These are phyloP conservation scores for Anodontia alba DNA, from an alignment of 2,888 invertebrate species.

Conservation along the genomic window DNA sequence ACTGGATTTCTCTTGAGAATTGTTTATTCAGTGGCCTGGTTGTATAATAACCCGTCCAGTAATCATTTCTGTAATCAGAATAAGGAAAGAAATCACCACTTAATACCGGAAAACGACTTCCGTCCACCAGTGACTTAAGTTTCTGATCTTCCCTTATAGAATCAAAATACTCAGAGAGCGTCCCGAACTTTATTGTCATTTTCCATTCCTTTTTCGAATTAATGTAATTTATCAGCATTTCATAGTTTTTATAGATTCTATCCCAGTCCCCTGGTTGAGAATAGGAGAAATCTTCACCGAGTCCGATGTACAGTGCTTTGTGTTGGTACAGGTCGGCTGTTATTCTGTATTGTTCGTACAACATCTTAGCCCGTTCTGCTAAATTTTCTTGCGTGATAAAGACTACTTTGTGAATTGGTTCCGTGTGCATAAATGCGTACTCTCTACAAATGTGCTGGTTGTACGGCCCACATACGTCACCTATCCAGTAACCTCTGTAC, in stretches of 20 bases:
- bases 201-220: constrained; percentile 90
- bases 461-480: constrained; percentile 95
- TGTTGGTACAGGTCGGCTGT: constrained; percentile 95
- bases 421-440: constrained; percentile 89
- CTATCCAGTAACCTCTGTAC: constrained; percentile 98
- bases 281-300: constrained; percentile 98
- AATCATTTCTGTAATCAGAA: constrained; percentile 93
- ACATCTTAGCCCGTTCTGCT: constrained; percentile 91
- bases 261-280: constrained; percentile 96
- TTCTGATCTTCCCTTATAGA: constrained; percentile 86
- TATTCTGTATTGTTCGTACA: constrained; percentile 95
- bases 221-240: constrained; percentile 93
- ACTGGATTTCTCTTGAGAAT: constrained; percentile 87
- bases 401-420: constrained; percentile 89
- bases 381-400: constrained; percentile 94
- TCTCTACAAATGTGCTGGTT: constrained; percentile 90
- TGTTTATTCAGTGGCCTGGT: constrained; percentile 90
- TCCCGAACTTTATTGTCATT: constrained; percentile 88
- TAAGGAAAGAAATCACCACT: constrained; percentile 99
- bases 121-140: constrained; percentile 21
- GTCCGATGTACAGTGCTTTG: constrained; percentile 95
- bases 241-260: constrained; percentile 96
- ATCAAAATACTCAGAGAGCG: constrained; percentile 95
- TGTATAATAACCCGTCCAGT: constrained; percentile 99
- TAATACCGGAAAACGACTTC: constrained; percentile 90